phyloP scores from a whole-genome alignment of 2,888 invertebrate species.

The Agelastica alni region DNA sequence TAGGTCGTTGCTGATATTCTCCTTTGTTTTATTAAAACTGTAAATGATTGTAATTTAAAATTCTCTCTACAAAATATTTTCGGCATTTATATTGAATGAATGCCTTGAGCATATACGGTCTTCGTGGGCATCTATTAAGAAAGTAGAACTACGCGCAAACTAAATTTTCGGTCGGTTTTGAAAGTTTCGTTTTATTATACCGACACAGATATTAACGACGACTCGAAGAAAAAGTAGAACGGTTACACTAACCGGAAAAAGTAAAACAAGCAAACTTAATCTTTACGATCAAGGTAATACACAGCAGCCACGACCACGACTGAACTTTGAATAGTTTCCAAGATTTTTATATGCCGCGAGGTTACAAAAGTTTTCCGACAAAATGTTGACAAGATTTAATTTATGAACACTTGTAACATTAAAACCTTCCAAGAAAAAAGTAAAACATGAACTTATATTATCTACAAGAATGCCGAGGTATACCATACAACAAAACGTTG shows the following conservation, averaged over 20 bases:
- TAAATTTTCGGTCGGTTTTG: slow-evolving; percentile 7
- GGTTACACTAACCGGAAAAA: slow-evolving; percentile 9
- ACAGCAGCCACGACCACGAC: slow-evolving; percentile 12
- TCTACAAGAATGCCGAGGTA: slow-evolving; percentile 27
- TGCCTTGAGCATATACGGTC: too few relatives aligned
- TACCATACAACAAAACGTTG: too few relatives aligned
- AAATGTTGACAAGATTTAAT: slow-evolving; percentile 33
- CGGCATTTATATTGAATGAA: too few relatives aligned
- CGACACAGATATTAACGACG: too few relatives aligned
- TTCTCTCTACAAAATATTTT: too few relatives aligned
- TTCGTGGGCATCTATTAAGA: too few relatives aligned
- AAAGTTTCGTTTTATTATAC: not conserved
- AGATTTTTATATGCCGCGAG: slow-evolving; percentile 34
- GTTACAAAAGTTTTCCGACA: slow-evolving; percentile 37
- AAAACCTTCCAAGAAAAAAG: slow-evolving; percentile 28
- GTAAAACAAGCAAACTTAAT: slow-evolving; percentile 14
- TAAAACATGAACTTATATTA: slow-evolving; percentile 26
- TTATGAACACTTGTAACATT: slow-evolving; percentile 23
- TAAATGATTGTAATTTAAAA: too few relatives aligned
- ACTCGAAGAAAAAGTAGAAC: slow-evolving; percentile 14
- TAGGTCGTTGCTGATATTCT: too few relatives aligned
- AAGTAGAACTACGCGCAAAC: too few relatives aligned
- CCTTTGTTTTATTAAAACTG: too few relatives aligned
- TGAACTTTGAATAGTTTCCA: slow-evolving; percentile 36
- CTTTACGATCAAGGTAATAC: slow-evolving; percentile 27